Evolutionary conservation across 2,113 vertebrate genomes (phyloP).

Genomic region (Pygoscelis adeliae): DNA sequence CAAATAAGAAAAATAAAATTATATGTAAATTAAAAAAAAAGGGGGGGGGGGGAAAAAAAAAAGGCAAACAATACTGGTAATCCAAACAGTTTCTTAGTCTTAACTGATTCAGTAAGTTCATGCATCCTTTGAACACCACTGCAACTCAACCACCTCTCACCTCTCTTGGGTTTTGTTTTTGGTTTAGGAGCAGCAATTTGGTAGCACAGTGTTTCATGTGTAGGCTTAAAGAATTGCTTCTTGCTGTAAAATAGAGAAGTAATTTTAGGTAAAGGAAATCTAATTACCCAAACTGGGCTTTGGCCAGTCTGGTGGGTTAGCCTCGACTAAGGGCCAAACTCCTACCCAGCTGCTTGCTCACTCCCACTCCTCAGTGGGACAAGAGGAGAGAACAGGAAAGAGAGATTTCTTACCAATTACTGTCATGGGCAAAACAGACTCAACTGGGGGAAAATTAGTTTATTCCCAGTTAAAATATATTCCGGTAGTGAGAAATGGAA

Average conservation of each 20-base stretch:
- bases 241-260: neutral
- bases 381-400: neutral
- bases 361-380: neutral
- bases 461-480: neutral
- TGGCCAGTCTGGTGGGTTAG: neutral
- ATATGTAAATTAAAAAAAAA: neutral
- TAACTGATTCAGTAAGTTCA: neutral
- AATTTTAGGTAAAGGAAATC: neutral
- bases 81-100: neutral
- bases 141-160: neutral
- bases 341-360: rapidly evolving
- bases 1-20: neutral
- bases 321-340: neutral
- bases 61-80: neutral
- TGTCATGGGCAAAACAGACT: neutral
- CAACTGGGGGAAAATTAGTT: neutral
- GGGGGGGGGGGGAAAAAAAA: rapidly evolving
- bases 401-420: neutral
- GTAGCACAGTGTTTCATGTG: neutral
- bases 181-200: neutral
- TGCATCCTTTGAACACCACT: neutral
- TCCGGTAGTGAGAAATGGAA: neutral
- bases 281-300: neutral
- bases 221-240: neutral
- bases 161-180: neutral